phyloP scores from a whole-genome alignment of 2,797 vertebrate genomes.

The Gallinago solitaria region DNA sequence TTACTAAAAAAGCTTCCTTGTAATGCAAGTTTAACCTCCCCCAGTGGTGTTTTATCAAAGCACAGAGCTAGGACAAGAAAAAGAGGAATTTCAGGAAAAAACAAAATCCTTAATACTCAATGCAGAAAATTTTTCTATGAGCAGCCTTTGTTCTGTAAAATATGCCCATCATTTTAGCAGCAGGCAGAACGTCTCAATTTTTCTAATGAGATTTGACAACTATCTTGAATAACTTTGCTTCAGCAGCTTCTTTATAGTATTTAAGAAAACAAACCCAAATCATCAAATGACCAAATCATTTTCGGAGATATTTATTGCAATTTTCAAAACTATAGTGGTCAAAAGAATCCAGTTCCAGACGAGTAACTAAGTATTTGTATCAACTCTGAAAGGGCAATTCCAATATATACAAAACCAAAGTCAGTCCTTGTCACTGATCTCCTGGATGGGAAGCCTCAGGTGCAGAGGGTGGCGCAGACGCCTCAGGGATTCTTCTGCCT shows the following conservation, averaged over 20 bases:
- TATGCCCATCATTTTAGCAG: not conserved
- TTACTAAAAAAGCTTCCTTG: not conserved
- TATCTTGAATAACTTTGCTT: not conserved
- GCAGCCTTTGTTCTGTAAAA: not conserved
- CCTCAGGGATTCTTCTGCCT: slow-evolving; percentile 87
- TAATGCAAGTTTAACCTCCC: not conserved
- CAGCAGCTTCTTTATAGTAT: not conserved
- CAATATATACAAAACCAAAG: not conserved
- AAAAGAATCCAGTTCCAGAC: slow-evolving; percentile 30
- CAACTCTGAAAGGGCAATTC: not conserved
- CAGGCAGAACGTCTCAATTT: not conserved
- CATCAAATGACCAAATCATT: not conserved
- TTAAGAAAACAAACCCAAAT: not conserved
- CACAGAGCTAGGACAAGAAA: not conserved
- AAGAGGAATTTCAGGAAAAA: not conserved
- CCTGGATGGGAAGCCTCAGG: slow-evolving; percentile 82
- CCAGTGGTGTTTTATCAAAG: not conserved
- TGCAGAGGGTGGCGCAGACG: slow-evolving; percentile 82
- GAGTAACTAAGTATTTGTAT: not conserved
- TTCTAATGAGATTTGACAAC: not conserved
- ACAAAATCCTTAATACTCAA: not conserved
- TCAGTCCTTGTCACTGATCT: slow-evolving; percentile 80
- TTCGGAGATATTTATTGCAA: slow-evolving; percentile 40
- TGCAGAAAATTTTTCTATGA: not conserved
- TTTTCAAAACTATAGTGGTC: slow-evolving; percentile 34